Evolutionary conservation across 2,113 vertebrate genomes (phyloP).

Genomic region (Malurus alboscapulatus): DNA sequence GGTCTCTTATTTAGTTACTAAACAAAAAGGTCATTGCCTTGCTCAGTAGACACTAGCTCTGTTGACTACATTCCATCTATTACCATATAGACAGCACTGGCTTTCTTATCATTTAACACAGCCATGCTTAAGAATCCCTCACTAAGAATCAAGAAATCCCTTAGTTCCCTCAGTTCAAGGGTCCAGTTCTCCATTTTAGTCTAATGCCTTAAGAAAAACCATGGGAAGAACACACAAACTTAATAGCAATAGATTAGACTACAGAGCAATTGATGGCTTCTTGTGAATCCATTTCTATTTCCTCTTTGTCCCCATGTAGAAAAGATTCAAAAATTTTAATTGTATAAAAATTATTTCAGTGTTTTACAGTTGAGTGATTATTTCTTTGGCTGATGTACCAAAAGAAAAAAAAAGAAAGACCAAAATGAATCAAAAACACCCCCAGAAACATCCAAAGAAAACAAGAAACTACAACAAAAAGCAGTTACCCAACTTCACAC

Average conservation of each 20-base stretch:
- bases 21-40: neutral
- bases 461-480: neutral
- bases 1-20: neutral
- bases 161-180: neutral
- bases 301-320: neutral
- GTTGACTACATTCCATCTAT: neutral
- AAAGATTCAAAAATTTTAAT: neutral
- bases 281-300: neutral
- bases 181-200: neutral
- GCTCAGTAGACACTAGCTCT: neutral
- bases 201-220: neutral
- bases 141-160: neutral
- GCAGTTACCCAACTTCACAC: neutral
- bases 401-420: neutral
- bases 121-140: neutral
- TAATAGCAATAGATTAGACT: neutral
- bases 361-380: neutral
- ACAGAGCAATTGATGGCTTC: neutral
- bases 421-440: neutral
- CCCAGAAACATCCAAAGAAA: neutral
- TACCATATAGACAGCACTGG: neutral
- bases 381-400: neutral
- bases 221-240: neutral
- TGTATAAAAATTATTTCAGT: neutral
- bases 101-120: neutral